A percentile compares a stretch with the other conserved stretches of the same genome.
These are phyloP conservation scores for Pelecanoides urinatrix DNA, from an alignment of 2,113 vertebrate genomes.

Conservation along the genomic window DNA sequence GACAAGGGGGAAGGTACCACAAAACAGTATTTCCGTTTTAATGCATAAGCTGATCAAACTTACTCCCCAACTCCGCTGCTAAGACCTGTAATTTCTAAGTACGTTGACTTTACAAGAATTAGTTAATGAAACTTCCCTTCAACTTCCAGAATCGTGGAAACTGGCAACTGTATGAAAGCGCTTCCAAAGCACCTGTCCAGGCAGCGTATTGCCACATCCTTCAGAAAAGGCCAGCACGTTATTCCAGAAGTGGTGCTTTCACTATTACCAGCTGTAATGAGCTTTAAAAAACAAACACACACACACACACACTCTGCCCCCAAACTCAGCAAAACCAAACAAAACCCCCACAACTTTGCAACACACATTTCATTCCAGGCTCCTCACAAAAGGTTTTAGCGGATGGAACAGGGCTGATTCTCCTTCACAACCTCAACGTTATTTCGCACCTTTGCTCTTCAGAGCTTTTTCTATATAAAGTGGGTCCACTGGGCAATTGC, in stretches of 20 bases:
- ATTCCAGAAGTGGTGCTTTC: not conserved
- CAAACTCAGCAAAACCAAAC: not conserved
- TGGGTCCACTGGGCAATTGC: not conserved
- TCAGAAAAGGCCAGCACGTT: not conserved
- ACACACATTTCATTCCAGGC: not conserved
- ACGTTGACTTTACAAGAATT: not conserved
- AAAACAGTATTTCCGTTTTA: not conserved
- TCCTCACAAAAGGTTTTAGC: not conserved
- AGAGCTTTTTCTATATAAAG: not conserved
- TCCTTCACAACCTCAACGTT: not conserved
- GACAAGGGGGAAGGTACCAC: not conserved
- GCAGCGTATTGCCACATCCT: fast-evolving
- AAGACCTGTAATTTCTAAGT: not conserved
- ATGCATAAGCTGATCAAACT: not conserved
- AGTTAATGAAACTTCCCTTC: not conserved
- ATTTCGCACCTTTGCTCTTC: not conserved
- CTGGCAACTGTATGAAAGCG: not conserved
- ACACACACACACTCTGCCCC: too few relatives aligned
- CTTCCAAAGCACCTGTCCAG: not conserved
- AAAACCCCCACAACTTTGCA: not conserved
- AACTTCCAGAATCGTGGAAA: not conserved
- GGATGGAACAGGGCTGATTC: not conserved
- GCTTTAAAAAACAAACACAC: not conserved
- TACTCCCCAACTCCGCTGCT: not conserved
- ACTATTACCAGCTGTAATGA: not conserved